Base-by-base conservation (phyloP, 2,113 vertebrate species). In the Tetrax tetrax region DNA sequence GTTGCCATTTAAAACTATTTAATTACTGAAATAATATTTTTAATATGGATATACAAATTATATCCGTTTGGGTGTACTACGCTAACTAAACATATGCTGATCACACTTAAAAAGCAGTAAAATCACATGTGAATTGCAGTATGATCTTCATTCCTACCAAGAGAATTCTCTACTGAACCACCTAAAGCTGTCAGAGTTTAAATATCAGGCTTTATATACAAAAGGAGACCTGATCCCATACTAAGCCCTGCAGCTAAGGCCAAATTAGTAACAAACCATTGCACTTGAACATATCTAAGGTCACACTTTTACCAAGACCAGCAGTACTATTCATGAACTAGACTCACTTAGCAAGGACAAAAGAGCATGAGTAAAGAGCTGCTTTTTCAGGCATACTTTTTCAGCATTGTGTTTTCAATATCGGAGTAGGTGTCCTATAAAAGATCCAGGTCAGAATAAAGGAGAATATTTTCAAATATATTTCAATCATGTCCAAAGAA, bases 211-310 rank as follows among this genome's bases (percentile, higher is more conserved):
- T 96, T 88, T 75, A 94, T 79, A 81, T 92, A 87, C 84, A 66
- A 86, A 88, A 83, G 47, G 71, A 96, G 93, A 93, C 90, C 85
- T 81, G 68, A 94, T 95, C 69, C 71, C 43, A 8, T 56, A 59
- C 76, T 60, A 63, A 86, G 68, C 92, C 95, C 88, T 78, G 91
- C 80, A 95, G 94, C 93, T 63, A 81, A 90, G n/a, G 86, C 66
- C 79, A 70, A 70, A 92, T 96, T 97, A 96, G 64, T 94, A 77
- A 94, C 92, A 88, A 95, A 95, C 88, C 96, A 95, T 93, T 96
- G 95, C 93, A 95, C 68, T 90, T 66, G 68, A 95, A 87, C 54
- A 70, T 90, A 92, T 95, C 89, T 93, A 81, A 94, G 93, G 95
- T 94, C 93, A 96, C 53, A 51, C 47, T 95, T 91, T 78, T 71